Evolutionary conservation across 2,797 vertebrate species (phyloP).

Genomic region (Monodelphis domestica): DNA sequence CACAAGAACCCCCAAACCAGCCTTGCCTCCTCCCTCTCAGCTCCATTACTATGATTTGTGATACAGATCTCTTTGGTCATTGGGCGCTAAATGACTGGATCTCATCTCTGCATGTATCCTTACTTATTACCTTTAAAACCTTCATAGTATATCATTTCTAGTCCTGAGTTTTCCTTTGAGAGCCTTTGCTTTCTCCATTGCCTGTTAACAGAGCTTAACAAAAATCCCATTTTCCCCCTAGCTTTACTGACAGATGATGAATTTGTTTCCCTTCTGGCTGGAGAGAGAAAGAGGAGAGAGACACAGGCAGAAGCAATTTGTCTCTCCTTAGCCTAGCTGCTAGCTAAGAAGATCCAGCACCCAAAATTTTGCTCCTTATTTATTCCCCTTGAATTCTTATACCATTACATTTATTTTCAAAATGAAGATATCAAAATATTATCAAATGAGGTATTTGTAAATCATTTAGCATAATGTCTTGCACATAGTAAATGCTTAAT

Average conservation of each 20-base stretch:
- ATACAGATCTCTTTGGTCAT: not conserved
- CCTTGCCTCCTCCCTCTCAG: not conserved
- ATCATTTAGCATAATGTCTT: not conserved
- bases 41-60: not conserved
- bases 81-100: not conserved
- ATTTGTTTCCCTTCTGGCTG: not conserved
- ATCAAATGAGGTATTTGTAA: not conserved
- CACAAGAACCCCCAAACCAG: not conserved
- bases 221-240: not conserved
- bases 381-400: not conserved
- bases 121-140: too few species aligned
- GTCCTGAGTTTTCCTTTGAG: not conserved
- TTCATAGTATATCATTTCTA: not conserved
- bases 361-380: not conserved
- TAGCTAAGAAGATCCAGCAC: not conserved
- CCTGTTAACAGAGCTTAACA: not conserved
- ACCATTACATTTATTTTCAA: not conserved
- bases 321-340: not conserved
- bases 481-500: not conserved
- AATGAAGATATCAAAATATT: not conserved
- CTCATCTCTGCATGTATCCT: not conserved
- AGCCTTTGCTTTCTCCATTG: not conserved
- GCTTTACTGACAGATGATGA: not conserved
- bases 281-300: not conserved
- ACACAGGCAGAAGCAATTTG: not conserved